Evolutionary conservation across 2,113 vertebrate genomes (phyloP).

Genomic region (Talpa occidentalis): DNA sequence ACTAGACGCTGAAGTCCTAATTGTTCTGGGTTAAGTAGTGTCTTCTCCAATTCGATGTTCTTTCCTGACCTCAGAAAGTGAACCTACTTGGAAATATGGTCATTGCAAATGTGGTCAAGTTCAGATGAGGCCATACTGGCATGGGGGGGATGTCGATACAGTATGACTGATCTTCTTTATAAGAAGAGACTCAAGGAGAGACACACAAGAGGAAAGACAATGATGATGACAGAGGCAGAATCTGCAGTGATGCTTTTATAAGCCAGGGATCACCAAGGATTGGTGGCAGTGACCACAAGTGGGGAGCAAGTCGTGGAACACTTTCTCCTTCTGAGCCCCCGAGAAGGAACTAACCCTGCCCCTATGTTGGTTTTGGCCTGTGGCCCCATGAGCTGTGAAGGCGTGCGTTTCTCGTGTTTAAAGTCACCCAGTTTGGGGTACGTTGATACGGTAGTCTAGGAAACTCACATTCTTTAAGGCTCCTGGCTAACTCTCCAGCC

Average conservation of each 20-base stretch:
- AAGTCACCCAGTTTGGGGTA: not conserved
- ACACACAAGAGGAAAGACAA: not conserved
- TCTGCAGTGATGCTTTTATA: not conserved
- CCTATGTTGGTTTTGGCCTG: not conserved
- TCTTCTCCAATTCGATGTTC: not conserved
- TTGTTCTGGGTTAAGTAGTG: not conserved
- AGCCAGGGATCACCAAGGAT: not conserved
- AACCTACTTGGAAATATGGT: not conserved
- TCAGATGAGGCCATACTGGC: not conserved
- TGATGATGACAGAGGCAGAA: not conserved
- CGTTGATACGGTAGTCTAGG: not conserved
- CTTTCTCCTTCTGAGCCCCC: not conserved
- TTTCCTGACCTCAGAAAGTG: not conserved
- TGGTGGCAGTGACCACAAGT: not conserved
- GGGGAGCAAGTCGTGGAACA: not conserved
- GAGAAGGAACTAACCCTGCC: not conserved
- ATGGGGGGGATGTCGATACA: not conserved
- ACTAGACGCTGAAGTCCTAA: not conserved
- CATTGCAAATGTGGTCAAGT: not conserved
- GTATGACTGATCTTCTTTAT: not conserved
- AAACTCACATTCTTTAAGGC: not conserved
- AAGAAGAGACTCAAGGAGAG: not conserved
- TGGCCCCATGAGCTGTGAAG: not conserved
- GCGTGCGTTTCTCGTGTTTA: not conserved
- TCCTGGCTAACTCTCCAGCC: not conserved